Base-by-base conservation (phyloP, 2,888 invertebrate genomes). In the Rotaria sp. region DNA sequence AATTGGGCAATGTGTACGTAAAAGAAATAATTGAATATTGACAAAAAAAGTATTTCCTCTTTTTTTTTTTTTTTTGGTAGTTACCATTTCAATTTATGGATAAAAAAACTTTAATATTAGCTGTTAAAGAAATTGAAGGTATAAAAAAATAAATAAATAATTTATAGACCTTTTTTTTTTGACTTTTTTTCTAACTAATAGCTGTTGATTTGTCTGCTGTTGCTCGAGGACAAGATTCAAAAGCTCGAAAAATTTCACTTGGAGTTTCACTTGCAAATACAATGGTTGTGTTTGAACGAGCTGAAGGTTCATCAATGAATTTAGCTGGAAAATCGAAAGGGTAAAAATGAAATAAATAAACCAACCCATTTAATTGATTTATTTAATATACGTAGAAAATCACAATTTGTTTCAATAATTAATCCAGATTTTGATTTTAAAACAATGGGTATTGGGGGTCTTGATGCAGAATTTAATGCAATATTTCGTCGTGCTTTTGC, bases 381-480 rank as follows among this genome's bases (percentile, higher is more conserved):
- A 4, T 67, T 67, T 67, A 10, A 26, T 11, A 45, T 80, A 5
- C 0, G 26, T 80, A 80, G 94, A 80, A 94, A 94, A 90, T 93
- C 93, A 89, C 93, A 93, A 0, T 94, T 95, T 1, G 95, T 96
- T 89, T 96, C 87, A 38, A 86, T 87, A 26, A 98, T 99, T 89
- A 97, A 97, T 91, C 98, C 98, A 2, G 96, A 97, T 90, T 99
- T 97, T 97, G 96, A 99, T 92, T 99, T 99, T 91, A 95, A 96
- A 88, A 96, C 96, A 92, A 97, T 99, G 97, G 99, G 99, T 87
- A 97, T 99, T 90, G 99, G 99, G 89, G 99, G 99, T 90, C 92
- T 99, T 90, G 97, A 97, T 91, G 94, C 94, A 85, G 97, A 99
- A 92, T 99, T 99, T 92, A 96, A 96, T 90, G 96, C 97, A 30